Evolutionary conservation across 2,113 vertebrate species (phyloP), one percentile per base, ranked within the genome.

Genomic region (Nematolebias whitei): DNA sequence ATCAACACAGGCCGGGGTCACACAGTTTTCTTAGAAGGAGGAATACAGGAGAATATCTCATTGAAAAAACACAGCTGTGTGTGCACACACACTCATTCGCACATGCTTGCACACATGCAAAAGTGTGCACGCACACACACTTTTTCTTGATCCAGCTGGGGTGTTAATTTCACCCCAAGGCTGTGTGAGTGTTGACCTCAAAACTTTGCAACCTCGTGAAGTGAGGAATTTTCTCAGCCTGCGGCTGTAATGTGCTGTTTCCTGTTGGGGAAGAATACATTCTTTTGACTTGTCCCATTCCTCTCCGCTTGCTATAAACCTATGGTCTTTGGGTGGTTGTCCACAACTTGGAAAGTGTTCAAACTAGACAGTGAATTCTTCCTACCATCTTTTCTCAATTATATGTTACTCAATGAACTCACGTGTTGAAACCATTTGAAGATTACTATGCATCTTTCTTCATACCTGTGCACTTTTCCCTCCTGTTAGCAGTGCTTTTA

Each of bases 121-220:
- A 35, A 38, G 47, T 69, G 67, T 45, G 43, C 24, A 19, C 29
- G 14, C 78, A 29, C 68, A 73, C 65, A 61, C 74, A 74, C 80
- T 78, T 79, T 84, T 85, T 82, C 56, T 50, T 74, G 71, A 82
- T 88, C 85, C 83, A 86, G 85, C 87, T 89, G 85, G 85, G 87
- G 90, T 91, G 89, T 92, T 91, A 88, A 91, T 91, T 91, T 91
- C 89, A 89, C 87, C 91, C 83, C 51, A 71, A 88, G 88, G 88
- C 87, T 76, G 64, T 73, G 82, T 68, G 82, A 81, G 83, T 88
- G 86, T 88, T 91, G 89, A 90, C 89, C 90, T 86, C 89, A 89
- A 87, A 92, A 88, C 78, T 80, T 80, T 88, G 86, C 79, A 84
- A 78, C 89, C 87, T 90, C 71, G 73, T 85, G 88, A 90, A 90